These are phyloP conservation scores for Vanacampus margaritifer DNA, from an alignment of 2,113 vertebrate species.

Conservation along the genomic window DNA sequence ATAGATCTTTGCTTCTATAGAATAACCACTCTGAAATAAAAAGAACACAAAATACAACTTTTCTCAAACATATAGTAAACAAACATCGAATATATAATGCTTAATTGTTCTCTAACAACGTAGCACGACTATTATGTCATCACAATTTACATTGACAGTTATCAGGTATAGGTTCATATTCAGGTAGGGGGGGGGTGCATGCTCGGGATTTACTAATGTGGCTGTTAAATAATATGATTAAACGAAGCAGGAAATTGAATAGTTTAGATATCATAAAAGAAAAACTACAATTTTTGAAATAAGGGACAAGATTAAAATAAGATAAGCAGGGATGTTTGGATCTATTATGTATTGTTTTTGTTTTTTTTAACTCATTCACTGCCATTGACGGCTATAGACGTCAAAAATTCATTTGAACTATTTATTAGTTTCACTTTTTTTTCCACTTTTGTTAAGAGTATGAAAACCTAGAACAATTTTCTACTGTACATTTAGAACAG, in stretches of 20 bases:
- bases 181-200: too few relatives aligned
- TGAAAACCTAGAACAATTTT: too few relatives aligned
- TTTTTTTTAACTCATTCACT: too few relatives aligned
- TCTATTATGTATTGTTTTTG: not conserved
- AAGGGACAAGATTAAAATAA: not conserved
- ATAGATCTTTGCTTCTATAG: not conserved
- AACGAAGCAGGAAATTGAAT: not conserved
- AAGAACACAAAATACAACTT: not conserved
- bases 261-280: not conserved
- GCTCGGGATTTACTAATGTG: not conserved
- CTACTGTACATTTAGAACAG: too few relatives aligned
- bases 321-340: not conserved
- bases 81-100: not conserved
- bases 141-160: not conserved
- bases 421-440: too few relatives aligned
- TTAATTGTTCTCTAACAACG: not conserved
- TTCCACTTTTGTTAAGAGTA: too few relatives aligned
- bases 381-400: too few relatives aligned
- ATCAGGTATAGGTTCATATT: not conserved
- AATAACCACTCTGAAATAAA: not conserved
- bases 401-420: too few relatives aligned
- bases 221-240: not conserved
- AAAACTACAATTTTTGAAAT: not conserved
- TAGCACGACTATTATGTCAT: not conserved
- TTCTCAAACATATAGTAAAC: not conserved